Base-by-base conservation (phyloP, 2,888 invertebrate genomes). In the Loripinus fragilis region DNA sequence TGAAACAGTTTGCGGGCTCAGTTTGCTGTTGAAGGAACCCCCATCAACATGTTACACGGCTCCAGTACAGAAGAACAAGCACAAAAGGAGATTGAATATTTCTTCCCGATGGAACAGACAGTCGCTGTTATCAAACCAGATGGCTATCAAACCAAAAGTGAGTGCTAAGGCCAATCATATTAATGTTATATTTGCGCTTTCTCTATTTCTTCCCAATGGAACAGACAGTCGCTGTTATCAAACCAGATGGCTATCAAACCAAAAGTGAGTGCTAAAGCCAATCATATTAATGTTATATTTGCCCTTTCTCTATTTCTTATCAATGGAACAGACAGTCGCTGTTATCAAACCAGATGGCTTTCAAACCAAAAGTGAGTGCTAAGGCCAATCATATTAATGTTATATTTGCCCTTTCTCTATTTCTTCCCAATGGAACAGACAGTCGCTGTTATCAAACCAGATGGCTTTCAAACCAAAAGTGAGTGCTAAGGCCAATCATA, bases 291-390 rank as follows among this genome's bases (percentile, higher is more conserved):
- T n/a, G n/a, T n/a, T n/a, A n/a, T n/a, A n/a, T n/a, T n/a, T n/a
- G n/a, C n/a, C n/a, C n/a, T n/a, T n/a, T n/a, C n/a, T n/a, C n/a
- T 90, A 85, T 80, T 93, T 94, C 90, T 94, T 94, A 91, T 93
- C 93, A 8, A 87, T 93, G 86, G 89, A 94, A 80, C 92, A 93
- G 81, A 93, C 93, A 23, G 85, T 94, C 0, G 92, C 93, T 28
- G 88, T 91, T 15, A 92, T 94, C 70, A 93, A 94, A 88, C 93
- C 93, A 72, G 91, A 92, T 84, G 93, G 90, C 30, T 89, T 87
- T 72, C 88, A 90, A 55, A 91, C 90, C 33, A 92, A 91, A 88
- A 93, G 93, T 93, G 72, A 35, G 33, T 25, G 8, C 15, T 38
- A 38, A 38, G 7, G 7, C 38, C 12, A 12, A 12, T 38, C 38